Evolutionary conservation across 2,888 invertebrate genomes (phyloP), one percentile per base, ranked within the genome.

Genomic region (Anoplius nigerrimus): DNA sequence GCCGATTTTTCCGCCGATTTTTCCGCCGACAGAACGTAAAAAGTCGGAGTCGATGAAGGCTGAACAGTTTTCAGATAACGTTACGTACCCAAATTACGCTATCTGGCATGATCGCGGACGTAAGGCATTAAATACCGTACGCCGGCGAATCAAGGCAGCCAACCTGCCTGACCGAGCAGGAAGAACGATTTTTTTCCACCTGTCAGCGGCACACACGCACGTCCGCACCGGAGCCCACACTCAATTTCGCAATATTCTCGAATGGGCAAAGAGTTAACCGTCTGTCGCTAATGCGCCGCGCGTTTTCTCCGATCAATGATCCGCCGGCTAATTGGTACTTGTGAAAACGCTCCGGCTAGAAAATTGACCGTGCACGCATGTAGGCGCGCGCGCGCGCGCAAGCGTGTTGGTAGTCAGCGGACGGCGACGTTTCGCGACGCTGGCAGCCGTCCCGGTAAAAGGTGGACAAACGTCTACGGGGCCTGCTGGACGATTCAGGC

Each of bases 241-340:
- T 18, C 15, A 11, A 53, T 62, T 68, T 69, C 46, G 72, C 66
- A 74, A 73, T 48, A 11, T 74, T 75, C 66, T 60, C 72, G 78
- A 82, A 82, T 79, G 68, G 77, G 75, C 75, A 66, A 73, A 71
- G 76, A 74, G 71, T 75, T 78, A 76, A 78, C 79, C 71, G 78
- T 74, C 75, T 70, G 73, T 71, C 70, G 82, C 74, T 79, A 81
- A 80, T 81, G 79, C 80, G 72, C 74, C 72, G 65, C 79, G 79
- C 81, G 69, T 80, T 84, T 83, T 83, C 80, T 75, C 78, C 78
- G 76, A 83, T 84, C 82, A 75, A 82, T 80, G 75, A 77, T 68
- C 81, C 76, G 61, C 70, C 16, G 74, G 74, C 81, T 84, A 84
- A 84, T 84, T 83, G 82, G 82, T 77, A 72, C 79, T 82, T 76